Conservation (phyloP, 2,797 vertebrate genomes). For the Vultur gryphus region DNA sequence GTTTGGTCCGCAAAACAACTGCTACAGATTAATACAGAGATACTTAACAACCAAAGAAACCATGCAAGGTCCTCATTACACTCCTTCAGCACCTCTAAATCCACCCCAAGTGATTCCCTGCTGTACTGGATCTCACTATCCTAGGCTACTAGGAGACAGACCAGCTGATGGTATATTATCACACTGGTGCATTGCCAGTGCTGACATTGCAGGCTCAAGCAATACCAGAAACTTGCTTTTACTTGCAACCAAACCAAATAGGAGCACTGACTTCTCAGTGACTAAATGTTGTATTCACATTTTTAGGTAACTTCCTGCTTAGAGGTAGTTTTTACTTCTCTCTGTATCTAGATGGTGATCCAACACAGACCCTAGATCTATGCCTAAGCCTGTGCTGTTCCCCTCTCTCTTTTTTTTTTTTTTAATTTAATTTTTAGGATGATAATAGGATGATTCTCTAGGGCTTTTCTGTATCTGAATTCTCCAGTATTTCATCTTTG, state of each 20-base stretch:
- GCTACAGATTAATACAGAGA: not conserved
- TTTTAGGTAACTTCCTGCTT: not conserved
- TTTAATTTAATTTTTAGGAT: not conserved
- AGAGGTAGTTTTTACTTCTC: not conserved
- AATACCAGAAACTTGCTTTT: not conserved
- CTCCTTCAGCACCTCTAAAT: not conserved
- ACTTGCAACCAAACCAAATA: not conserved
- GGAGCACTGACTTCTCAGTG: not conserved
- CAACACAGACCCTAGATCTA: not conserved
- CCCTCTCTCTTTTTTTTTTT: rapidly evolving
- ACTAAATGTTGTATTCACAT: not conserved
- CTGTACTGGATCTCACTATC: not conserved
- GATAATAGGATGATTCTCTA: not conserved
- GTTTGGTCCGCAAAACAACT: not conserved
- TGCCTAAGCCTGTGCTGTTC: not conserved
- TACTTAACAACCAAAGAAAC: not conserved
- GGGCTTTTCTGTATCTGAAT: not conserved
- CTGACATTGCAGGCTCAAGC: not conserved
- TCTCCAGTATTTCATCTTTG: not conserved
- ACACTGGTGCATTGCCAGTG: rapidly evolving
- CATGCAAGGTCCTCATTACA: rapidly evolving
- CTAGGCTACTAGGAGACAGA: not conserved
- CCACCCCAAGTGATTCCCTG: not conserved
- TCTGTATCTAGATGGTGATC: not conserved
- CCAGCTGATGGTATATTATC: rapidly evolving